Percentiles rank a stretch among this genome's conserved stretches.
Conservation (phyloP, 1,140 invertebrate species). For the Drosophila subpulchrella region DNA sequence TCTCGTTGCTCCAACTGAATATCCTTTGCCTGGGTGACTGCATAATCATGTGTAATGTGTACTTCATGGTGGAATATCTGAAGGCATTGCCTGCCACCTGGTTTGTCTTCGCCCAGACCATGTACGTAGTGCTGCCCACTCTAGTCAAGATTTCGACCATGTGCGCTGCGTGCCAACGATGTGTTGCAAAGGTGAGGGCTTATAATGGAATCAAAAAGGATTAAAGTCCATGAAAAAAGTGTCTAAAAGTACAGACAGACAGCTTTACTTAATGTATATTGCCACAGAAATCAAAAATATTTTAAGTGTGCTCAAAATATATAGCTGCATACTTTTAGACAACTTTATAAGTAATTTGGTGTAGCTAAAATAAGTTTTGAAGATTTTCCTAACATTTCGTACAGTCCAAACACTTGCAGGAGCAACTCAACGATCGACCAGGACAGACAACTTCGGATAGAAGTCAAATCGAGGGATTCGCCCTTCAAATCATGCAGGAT, state of each 20-base stretch:
- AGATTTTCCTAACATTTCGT: background rate
- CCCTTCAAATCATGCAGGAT: slow-evolving; percentile 68
- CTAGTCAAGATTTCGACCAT: slow-evolving; percentile 58
- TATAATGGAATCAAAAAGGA: too few relatives aligned
- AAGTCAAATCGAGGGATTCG: slow-evolving; percentile 47
- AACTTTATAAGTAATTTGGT: background rate
- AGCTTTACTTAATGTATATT: too few relatives aligned
- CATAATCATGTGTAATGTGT: slow-evolving; percentile 51
- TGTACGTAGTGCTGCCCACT: slow-evolving; percentile 44
- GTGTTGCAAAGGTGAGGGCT: slow-evolving; percentile 33
- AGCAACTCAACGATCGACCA: slow-evolving; percentile 19
- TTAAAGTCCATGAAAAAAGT: too few relatives aligned
- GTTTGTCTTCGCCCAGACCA: slow-evolving; percentile 30
- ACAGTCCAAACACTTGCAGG: slow-evolving; percentile 23
- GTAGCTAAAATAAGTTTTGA: background rate
- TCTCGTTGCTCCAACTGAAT: slow-evolving; percentile 62
- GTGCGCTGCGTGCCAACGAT: slow-evolving; percentile 48
- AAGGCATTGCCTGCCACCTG: slow-evolving; percentile 2
- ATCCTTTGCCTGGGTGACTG: slow-evolving; percentile 65
- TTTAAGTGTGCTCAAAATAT: too few relatives aligned
- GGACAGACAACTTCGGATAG: slow-evolving; percentile 10
- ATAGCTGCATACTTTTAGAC: too few relatives aligned
- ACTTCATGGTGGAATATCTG: slow-evolving; percentile 44
- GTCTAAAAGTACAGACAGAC: too few relatives aligned
- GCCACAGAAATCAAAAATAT: too few relatives aligned